Base-by-base conservation (phyloP, 1,140 invertebrate species). In the Babylonia areolata region DNA sequence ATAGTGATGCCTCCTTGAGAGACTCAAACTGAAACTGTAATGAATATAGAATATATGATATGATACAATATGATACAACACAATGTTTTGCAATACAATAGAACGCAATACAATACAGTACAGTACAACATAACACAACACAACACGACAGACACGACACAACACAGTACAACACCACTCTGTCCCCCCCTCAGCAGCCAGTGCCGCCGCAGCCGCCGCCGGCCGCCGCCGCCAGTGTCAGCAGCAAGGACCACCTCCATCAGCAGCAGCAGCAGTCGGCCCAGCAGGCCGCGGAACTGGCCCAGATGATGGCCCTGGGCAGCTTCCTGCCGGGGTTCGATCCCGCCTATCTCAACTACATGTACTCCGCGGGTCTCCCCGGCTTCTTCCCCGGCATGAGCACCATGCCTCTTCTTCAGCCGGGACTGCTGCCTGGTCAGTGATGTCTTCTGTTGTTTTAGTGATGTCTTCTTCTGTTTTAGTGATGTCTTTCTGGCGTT, bases 321-420 rank as follows among this genome's bases (percentile, higher is more conserved):
- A 91, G 92, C 15, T 90, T 92, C 85, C 87, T 94, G 64, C 91
- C 92, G 20, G 92, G 92, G 15, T 88, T 94, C 85, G 92, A 94
- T 82, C 87, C 89, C 37, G 88, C 89, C 58, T 91, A 95, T 90
- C 86, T 95, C 78, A 91, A 94, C n/a, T 94, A 94, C 89, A 94
- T 95, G 94, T 95, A 95, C 87, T 88, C 92, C 28, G 89, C 91
- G 71, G 90, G 93, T 79, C 88, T 94, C 73, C 93, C 94, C 17
- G 93, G 93, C 42, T 93, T 93, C 87, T 92, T 94, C 82, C 93
- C 94, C 37, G 93, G 93, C 31, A 91, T 94, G 86, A 91, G 94
- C 80, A 91, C 94, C 37, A 92, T 94, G 81, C 78, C 42, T 33
- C 71, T 87, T 11, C 64, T 80, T 15, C 81, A 84, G 77, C 73